Base-by-base conservation (phyloP, 2,888 invertebrate species). In the Agonopterix arenella region DNA sequence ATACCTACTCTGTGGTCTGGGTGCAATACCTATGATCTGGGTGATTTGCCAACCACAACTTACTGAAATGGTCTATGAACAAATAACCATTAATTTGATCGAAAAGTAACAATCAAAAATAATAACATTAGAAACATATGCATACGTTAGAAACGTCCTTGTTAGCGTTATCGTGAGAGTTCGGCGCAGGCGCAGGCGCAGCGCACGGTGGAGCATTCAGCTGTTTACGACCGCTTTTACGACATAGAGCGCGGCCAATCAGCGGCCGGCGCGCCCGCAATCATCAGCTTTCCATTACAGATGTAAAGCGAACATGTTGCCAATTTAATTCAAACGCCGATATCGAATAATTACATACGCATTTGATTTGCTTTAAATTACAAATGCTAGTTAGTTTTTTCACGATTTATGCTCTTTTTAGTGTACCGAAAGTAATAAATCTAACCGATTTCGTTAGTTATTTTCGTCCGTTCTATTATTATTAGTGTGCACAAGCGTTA, bases 291-390 rank as follows among this genome's bases (percentile, higher is more conserved):
- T 54, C 57, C 51, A 57, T 61, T 66, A 60, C 57, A 62, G 58
- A 62, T 64, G 61, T 65, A 58, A 57, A 53, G 54, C 51, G 50
- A 46, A 44, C 45, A 38, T 48, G 46, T 49, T 37, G 45, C 46
- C 42, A 42, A 41, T 42, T 46, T n/a, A 3, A 38, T 48, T 45
- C 43, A 36, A 36, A 18, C 54, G 55, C 54, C 55, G 61, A 64
- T 60, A 58, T 58, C 48, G 55, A 60, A 55, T 70, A 63, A 71
- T 71, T 69, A 69, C 66, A 68, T 61, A 65, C 52, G 57, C 59
- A 55, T 63, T 63, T 64, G 59, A 64, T 61, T 64, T 61, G 56
- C 58, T 54, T 50, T 47, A 28, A 28, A 28, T 28, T 28, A 28
- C 28, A 28, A 28, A 28, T 28, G 2, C 11, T 40, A 36, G 45